Percentiles rank a stretch among this genome's conserved stretches.
phyloP scores from a whole-genome alignment of 1,140 invertebrate genomes.

The Cheumatopsyche charites region DNA sequence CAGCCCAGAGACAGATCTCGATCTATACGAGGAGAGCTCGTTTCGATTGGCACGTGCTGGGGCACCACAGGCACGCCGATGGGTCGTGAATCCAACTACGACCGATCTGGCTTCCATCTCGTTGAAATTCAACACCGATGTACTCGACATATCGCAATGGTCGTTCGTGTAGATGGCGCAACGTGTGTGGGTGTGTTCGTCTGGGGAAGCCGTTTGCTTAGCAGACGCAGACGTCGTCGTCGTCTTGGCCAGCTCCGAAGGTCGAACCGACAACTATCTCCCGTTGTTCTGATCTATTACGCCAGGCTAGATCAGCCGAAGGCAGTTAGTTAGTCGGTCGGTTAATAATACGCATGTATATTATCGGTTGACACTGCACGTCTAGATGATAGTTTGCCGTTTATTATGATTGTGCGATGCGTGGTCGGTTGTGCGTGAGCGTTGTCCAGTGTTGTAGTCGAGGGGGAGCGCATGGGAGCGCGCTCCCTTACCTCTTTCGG shows the following conservation, averaged over 20 bases:
- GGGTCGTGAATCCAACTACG: background rate
- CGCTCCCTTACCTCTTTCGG: no score
- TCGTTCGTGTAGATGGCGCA: background rate
- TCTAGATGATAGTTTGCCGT: background rate
- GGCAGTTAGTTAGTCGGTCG: background rate
- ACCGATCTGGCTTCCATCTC: background rate
- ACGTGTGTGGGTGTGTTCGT: background rate
- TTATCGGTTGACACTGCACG: background rate
- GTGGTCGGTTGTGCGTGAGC: background rate
- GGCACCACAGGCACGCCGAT: background rate
- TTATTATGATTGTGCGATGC: background rate
- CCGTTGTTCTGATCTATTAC: constrained; percentile 10
- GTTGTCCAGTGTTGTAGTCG: background rate
- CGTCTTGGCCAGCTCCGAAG: constrained; percentile 11
- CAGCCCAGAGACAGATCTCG: no score
- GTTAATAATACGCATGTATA: background rate
- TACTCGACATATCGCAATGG: background rate
- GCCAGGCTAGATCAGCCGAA: background rate
- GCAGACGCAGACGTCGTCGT: constrained; percentile 20
- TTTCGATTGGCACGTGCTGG: no score
- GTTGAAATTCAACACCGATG: background rate
- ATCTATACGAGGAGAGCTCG: no score
- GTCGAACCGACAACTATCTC: constrained; percentile 17
- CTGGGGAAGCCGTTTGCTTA: constrained; percentile 10
- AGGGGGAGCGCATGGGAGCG: no score